phyloP scores from a whole-genome alignment of 2,797 vertebrate species.

The Karalla daura region DNA sequence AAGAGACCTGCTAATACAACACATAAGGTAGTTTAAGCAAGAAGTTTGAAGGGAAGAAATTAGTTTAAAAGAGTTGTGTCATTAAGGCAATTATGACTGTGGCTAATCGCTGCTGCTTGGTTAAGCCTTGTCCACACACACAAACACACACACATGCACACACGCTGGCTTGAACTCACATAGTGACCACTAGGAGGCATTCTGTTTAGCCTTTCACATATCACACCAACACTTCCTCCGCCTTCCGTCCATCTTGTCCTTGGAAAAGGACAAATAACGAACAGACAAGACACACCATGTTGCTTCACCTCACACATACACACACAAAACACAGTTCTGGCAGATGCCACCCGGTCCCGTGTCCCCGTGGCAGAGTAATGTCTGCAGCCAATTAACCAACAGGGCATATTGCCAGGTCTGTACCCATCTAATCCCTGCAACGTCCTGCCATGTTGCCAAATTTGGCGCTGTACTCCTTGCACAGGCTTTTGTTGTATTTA shows the following conservation, averaged over 20 bases:
- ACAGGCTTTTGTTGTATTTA: constrained; percentile 19
- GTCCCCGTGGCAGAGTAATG: constrained; percentile 43
- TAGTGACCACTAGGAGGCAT: constrained; percentile 33
- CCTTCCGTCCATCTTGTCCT: constrained; percentile 51
- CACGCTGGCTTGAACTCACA: constrained; percentile 12
- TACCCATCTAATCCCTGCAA: constrained; percentile 42
- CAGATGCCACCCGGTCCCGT: constrained; percentile 48
- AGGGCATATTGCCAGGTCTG: constrained; percentile 58
- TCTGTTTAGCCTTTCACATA: constrained; percentile 14
- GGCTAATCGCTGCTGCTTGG: constrained; percentile 24
- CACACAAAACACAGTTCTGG: constrained; percentile 12
- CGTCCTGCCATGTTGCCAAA: constrained; percentile 52
- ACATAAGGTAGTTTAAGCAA: not conserved
- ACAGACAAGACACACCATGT: constrained; percentile 29
- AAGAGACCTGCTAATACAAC: not conserved
- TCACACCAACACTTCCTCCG: constrained; percentile 16
- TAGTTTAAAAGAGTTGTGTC: not conserved
- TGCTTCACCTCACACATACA: constrained; percentile 4
- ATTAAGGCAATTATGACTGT: not conserved
- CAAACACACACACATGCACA: constrained; percentile 12
- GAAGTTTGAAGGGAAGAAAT: not conserved
- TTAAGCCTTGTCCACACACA: constrained; percentile 12
- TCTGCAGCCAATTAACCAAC: constrained; percentile 68
- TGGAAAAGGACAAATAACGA: constrained; percentile 37
- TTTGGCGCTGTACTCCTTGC: constrained; percentile 25